Conservation (phyloP, 1,140 invertebrate species). For the Drosophila lowei region DNA sequence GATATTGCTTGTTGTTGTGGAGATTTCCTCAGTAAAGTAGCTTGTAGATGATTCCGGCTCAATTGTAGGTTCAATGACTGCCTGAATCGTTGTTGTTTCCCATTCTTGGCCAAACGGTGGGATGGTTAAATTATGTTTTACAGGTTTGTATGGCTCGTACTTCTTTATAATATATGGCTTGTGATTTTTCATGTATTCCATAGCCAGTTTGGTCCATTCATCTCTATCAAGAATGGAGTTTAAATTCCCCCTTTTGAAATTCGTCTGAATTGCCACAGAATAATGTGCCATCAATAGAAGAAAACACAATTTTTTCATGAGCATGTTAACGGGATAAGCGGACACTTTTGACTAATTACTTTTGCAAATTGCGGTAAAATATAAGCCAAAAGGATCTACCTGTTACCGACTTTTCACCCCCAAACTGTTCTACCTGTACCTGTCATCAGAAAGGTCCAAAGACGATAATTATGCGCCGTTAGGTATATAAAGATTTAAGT, state of each 20-base stretch:
- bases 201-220: slow-evolving; percentile 49
- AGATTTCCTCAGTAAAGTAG: background rate
- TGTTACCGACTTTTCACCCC: slow-evolving; percentile 24
- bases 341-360: slow-evolving; percentile 38
- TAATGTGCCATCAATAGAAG: slow-evolving; percentile 23
- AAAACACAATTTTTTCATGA: slow-evolving; percentile 35
- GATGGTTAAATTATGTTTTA: slow-evolving; percentile 5
- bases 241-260: slow-evolving; percentile 1
- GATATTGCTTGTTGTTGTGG: slow-evolving; percentile 1
- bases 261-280: background rate
- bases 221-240: slow-evolving; percentile 36
- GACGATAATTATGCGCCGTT: slow-evolving; percentile 22
- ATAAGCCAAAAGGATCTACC: slow-evolving; percentile 42
- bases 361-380: slow-evolving; percentile 2
- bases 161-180: slow-evolving; percentile 34
- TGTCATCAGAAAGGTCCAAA: background rate
- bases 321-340: slow-evolving; percentile 7
- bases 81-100: slow-evolving; percentile 10
- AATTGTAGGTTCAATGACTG: background rate
- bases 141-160: slow-evolving; percentile 48
- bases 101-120: background rate
- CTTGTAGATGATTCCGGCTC: background rate
- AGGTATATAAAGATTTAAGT: slow-evolving; percentile 1
- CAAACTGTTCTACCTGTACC: background rate
- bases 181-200: slow-evolving; percentile 39